Evolutionary conservation across 2,113 vertebrate genomes (phyloP), one percentile per base, ranked within the genome.

Genomic region (Hiodon alosoides): DNA sequence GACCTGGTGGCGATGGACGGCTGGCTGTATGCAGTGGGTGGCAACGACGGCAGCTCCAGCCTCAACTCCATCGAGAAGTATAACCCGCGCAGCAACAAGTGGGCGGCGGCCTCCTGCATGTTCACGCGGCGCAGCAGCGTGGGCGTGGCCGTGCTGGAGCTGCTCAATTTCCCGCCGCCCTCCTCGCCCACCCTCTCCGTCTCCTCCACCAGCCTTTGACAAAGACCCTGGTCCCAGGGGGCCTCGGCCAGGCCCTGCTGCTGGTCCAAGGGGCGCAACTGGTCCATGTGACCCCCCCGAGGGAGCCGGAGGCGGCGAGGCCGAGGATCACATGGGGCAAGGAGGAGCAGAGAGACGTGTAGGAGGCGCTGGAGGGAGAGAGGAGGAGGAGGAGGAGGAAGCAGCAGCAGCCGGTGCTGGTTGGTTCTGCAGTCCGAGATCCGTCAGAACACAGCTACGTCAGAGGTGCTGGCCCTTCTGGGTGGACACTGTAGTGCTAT

Each of bases 11-110:
- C 97, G 53, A 99, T 99, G 97, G 97, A 99, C 0, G 96, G 97
- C 5, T 99, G 96, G 97, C 83, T 98, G 1, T 99, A 98, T 0
- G 96, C 96, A 0, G 97, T 98, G 6, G 96, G 97, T 0, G 97
- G 97, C 71, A 98, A 99, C 0, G 97, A 99, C 0, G 97, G 97
- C 77, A 99, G 97, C 90, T 99, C 97, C 81, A 99, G 97, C 84
- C 94, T 99, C 8, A 99, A 99, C 87, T 98, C 96, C 82, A 98
- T 98, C 0, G 97, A 99, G 89, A 99, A 99, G 81, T 99, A 99
- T 90, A 98, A 95, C 86, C 96, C 97, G 0, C 93, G 96, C 76
- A 97, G 95, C 89, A 99, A 99, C 90, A 99, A 99, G 84, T 99
- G 97, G 97, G 95, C 95, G 8, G 95, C 96, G 0, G 95, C 96